Base-by-base conservation (phyloP, 2,888 invertebrate genomes). In the Protodeltote pygarga region DNA sequence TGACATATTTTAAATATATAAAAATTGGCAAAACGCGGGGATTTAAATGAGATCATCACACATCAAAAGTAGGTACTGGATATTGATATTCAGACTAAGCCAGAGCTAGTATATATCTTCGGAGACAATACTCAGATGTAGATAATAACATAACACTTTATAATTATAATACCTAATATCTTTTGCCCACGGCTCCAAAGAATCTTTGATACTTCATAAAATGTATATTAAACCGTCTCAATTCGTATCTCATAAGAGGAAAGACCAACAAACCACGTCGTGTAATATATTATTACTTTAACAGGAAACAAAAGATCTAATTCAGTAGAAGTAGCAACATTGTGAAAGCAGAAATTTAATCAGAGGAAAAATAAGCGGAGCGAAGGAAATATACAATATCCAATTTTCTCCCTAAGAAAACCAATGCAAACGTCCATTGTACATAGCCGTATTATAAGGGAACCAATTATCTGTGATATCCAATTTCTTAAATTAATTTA, bases 401-500 rank as follows among this genome's bases (percentile, higher is more conserved):
- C 59, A 62, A 67, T 62, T 62, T 59, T 52, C 53, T 46, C 32
- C 13, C 35, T 3, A 31, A 62, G 40, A 59, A 62, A 65, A 54
- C 46, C 29, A 46, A 47, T 35, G 42, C 27, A 17, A 42, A 41
- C 23, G 31, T 17, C 45, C 35, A 39, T 55, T 57, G 42, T 57
- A 45, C 41, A 35, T 48, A 53, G 47, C 15, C 24, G 31, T 51
- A 47, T 65, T 54, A 57, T 52, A 59, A 47, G 27, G 32, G 32
- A 55, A 59, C 33, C 46, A 61, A 69, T 69, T 69, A 59, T 61
- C 49, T 48, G 46, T 53, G 42, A 61, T 64, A 61, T 61, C 61
- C 55, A 57, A 64, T 64, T 66, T 60, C 64, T 50, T 55, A 57
- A 66, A 68, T 68, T 68, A 66, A 68, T 68, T 66, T 66, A 64